phyloP scores from a whole-genome alignment of 2,113 vertebrate genomes.

The Otus sunia region DNA sequence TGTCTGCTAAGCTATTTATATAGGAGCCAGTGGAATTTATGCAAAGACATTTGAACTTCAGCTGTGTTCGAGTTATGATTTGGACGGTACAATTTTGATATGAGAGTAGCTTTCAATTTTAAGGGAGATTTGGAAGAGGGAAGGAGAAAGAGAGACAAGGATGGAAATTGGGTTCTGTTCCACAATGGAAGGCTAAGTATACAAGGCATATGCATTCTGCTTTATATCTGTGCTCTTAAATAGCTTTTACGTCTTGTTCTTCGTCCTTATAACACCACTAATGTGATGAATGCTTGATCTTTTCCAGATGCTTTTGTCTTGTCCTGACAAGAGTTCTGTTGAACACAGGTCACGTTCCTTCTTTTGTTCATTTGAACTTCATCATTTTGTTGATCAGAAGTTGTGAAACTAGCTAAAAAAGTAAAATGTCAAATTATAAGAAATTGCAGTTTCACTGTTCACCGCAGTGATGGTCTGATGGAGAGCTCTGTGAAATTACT shows the following conservation, averaged over 20 bases:
- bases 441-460: neutral
- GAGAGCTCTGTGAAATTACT: neutral
- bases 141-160: neutral
- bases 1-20: constrained; percentile 15
- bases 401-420: neutral
- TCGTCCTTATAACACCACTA: neutral
- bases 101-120: neutral
- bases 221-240: neutral
- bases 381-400: neutral
- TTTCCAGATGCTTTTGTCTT: neutral
- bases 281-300: neutral
- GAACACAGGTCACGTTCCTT: neutral
- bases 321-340: neutral
- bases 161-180: neutral
- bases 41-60: neutral
- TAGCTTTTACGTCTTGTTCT: neutral
- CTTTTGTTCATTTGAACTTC: neutral
- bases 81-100: neutral
- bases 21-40: neutral
- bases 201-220: neutral
- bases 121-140: neutral
- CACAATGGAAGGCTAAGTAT: neutral
- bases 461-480: neutral
- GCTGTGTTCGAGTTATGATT: neutral
- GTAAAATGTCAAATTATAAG: neutral